Conservation (phyloP, 1,140 invertebrate genomes). For the Dendrolimus kikuchii region DNA sequence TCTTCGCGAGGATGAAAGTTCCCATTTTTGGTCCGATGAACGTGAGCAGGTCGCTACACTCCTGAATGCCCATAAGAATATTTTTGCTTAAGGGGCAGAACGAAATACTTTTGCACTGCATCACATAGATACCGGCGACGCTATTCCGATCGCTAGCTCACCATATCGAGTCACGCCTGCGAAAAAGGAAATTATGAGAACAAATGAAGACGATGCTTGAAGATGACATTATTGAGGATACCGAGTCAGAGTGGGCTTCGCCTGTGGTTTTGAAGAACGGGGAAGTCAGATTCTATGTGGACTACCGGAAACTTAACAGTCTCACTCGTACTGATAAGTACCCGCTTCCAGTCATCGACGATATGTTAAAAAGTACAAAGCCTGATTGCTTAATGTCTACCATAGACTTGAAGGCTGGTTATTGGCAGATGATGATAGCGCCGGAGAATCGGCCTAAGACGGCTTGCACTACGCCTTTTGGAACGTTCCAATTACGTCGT, state of each 20-base stretch:
- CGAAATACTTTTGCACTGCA: conserved; percentile 7
- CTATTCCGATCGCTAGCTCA: conserved; percentile 9
- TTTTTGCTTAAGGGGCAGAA: conserved; percentile 10
- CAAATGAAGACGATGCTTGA: conserved; percentile 18
- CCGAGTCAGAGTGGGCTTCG: conserved; percentile 14
- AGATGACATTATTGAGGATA: conserved; percentile 11
- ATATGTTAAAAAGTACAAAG: conserved; percentile 6
- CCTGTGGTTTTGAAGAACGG: conserved; percentile 17
- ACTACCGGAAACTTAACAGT: conserved; percentile 13
- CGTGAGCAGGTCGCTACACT: conserved; percentile 2
- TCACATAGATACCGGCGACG: conserved; percentile 17
- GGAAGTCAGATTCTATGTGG: conserved; percentile 11
- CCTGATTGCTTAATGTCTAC: conserved; percentile 8
- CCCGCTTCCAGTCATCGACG: conserved; percentile 13
- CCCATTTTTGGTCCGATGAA: conserved; percentile 3
- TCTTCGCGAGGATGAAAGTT: conserved; percentile 8
- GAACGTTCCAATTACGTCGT: too few species aligned
- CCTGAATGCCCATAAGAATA: conserved; percentile 6
- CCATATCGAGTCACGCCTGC: conserved; percentile 15
- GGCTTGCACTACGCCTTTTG: conserved; percentile 3
- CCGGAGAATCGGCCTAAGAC: conserved; percentile 7
- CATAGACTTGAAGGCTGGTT: conserved; percentile 8
- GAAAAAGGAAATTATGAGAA: conserved; percentile 13
- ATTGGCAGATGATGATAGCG: conserved; percentile 8
- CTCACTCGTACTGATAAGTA: conserved; percentile 15